A percentile compares a stretch with the other conserved stretches of the same genome.
Evolutionary conservation across 2,797 vertebrate genomes (phyloP).

Genomic region (Rhynchonycteris naso): DNA sequence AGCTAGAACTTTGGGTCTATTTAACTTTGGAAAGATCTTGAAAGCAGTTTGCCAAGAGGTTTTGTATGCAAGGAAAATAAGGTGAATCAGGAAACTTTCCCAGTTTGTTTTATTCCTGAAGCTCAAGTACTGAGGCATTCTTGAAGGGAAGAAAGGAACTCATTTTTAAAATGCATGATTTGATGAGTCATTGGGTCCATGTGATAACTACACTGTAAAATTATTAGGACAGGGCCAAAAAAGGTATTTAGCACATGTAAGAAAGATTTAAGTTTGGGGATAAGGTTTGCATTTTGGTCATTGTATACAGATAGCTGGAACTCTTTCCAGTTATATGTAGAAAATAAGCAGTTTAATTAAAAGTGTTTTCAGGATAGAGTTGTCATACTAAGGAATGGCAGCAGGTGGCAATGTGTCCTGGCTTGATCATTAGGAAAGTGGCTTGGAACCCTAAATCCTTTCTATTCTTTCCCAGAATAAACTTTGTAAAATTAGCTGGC

Average conservation of each 20-base stretch:
- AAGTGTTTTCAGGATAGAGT: not conserved
- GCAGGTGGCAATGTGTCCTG: slow-evolving; percentile 84
- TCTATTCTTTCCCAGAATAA: slow-evolving; percentile 70
- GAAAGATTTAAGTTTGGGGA: not conserved
- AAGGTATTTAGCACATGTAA: not conserved
- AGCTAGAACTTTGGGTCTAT: slow-evolving; percentile 65
- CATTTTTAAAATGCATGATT: slow-evolving; percentile 68
- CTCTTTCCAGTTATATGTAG: not conserved
- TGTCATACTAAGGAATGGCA: slow-evolving; percentile 70
- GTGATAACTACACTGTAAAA: not conserved
- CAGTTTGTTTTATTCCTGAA: slow-evolving; percentile 72
- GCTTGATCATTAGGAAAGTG: slow-evolving; percentile 55
- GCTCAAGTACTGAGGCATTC: slow-evolving; percentile 56
- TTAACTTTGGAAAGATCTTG: slow-evolving; percentile 72
- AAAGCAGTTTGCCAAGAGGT: slow-evolving; percentile 75
- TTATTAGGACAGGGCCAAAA: not conserved
- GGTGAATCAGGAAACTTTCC: slow-evolving; percentile 74
- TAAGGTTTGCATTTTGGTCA: slow-evolving; percentile 28
- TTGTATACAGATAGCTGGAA: not conserved
- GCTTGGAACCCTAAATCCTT: slow-evolving; percentile 46
- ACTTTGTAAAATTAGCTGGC: slow-evolving; percentile 81
- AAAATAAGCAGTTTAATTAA: not conserved
- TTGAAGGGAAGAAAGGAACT: slow-evolving; percentile 62
- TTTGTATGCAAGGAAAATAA: slow-evolving; percentile 81
- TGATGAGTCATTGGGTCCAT: slow-evolving; percentile 64